These are phyloP conservation scores for Odocoileus virginianus DNA, from an alignment of 2,113 vertebrate genomes.

Conservation along the genomic window DNA sequence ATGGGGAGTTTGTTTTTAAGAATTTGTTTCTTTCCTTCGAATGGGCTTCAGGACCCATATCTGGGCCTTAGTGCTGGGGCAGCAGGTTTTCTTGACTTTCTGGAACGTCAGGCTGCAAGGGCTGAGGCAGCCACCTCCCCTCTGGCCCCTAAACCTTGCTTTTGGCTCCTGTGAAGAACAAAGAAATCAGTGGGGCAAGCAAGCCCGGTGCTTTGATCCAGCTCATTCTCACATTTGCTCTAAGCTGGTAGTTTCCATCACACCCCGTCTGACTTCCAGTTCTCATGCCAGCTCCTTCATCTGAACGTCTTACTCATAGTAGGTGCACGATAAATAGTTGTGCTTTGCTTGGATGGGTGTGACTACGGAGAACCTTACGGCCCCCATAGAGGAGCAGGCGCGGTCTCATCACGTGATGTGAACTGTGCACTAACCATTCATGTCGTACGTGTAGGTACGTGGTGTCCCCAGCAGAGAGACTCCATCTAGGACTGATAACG, in stretches of 20 bases:
- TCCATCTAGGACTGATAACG: fast-evolving
- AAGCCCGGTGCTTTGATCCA: neutral
- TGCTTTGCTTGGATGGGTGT: neutral
- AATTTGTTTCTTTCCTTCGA: neutral
- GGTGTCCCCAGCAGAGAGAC: neutral
- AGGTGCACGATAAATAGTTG: neutral
- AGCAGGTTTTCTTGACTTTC: neutral
- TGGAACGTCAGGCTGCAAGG: fast-evolving
- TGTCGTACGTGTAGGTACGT: fast-evolving
- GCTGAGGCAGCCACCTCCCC: neutral
- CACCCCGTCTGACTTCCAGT: neutral
- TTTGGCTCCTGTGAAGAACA: neutral
- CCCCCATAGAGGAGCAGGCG: neutral
- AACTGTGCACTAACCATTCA: neutral
- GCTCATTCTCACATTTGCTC: neutral
- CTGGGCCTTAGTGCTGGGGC: neutral
- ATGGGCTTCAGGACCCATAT: neutral
- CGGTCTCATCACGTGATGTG: neutral
- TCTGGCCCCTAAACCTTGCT: neutral
- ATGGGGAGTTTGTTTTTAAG: neutral
- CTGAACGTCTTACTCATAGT: neutral
- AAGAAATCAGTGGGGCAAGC: neutral
- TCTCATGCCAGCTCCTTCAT: neutral
- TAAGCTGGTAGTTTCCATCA: neutral
- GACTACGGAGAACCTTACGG: neutral